Evolutionary conservation across 2,797 vertebrate genomes (phyloP).

Genomic region (Fringilla coelebs): DNA sequence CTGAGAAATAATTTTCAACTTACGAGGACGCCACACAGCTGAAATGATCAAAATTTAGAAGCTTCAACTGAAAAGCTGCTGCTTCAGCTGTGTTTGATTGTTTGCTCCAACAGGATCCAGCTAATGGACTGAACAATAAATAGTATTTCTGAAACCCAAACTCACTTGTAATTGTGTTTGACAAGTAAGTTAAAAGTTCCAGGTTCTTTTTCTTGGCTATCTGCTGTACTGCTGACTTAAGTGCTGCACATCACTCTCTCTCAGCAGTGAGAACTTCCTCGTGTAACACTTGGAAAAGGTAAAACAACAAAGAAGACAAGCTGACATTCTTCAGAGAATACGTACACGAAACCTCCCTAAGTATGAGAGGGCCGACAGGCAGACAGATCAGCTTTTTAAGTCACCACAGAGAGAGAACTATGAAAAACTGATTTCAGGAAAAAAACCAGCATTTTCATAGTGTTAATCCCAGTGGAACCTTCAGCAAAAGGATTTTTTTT

Average conservation of each 20-base stretch:
- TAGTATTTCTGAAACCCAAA: not conserved
- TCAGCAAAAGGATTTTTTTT: not conserved
- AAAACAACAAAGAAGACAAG: not conserved
- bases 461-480: not conserved
- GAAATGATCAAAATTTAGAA: not conserved
- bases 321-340: not conserved
- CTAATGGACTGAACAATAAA: slow-evolving; percentile 12
- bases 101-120: slow-evolving; percentile 17
- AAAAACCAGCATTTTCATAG: not conserved
- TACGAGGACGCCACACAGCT: not conserved
- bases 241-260: not conserved
- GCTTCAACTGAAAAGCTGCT: not conserved
- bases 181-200: not conserved
- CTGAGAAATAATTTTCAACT: not conserved
- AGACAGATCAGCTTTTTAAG: not conserved
- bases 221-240: not conserved
- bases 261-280: not conserved
- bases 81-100: not conserved
- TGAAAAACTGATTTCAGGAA: not conserved
- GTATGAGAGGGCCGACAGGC: not conserved
- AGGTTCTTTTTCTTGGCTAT: not conserved
- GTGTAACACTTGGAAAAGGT: not conserved
- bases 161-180: not conserved
- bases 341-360: not conserved
- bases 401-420: not conserved